Evolutionary conservation across 2,113 vertebrate species (phyloP).

Genomic region (Galeopterus variegatus): DNA sequence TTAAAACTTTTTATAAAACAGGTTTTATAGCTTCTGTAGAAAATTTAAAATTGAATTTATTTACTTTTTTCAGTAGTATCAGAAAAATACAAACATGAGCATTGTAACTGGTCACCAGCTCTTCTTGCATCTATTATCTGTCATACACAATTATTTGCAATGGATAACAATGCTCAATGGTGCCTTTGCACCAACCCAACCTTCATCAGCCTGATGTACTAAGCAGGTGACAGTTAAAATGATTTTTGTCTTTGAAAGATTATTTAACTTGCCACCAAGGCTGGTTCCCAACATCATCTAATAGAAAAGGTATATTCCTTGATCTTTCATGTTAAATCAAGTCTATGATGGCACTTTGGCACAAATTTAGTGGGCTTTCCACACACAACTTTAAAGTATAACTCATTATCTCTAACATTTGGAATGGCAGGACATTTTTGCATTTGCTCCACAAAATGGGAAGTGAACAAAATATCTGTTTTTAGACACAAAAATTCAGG

Average conservation of each 20-base stretch:
- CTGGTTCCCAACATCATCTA: neutral
- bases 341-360: neutral
- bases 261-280: constrained; percentile 14
- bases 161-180: neutral
- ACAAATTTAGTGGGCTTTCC: neutral
- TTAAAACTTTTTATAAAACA: constrained; percentile 52
- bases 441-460: constrained; percentile 60
- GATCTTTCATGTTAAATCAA: neutral
- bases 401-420: constrained; percentile 31
- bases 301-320: neutral
- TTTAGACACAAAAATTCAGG: constrained; percentile 62
- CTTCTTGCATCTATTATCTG: neutral
- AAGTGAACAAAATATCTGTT: constrained; percentile 68
- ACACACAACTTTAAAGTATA: constrained; percentile 41
- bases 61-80: neutral
- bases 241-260: constrained; percentile 49
- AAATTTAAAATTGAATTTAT: neutral
- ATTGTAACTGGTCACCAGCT: neutral
- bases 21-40: neutral
- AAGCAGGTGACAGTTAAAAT: neutral
- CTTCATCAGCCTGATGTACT: neutral
- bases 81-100: neutral
- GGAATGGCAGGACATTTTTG: constrained; percentile 21
- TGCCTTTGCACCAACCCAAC: neutral
- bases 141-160: neutral